These are phyloP conservation scores for Halisarca cf. caerulea DNA, from an alignment of 37 sponge, comb jelly and placozoan species.

Conservation along the genomic window DNA sequence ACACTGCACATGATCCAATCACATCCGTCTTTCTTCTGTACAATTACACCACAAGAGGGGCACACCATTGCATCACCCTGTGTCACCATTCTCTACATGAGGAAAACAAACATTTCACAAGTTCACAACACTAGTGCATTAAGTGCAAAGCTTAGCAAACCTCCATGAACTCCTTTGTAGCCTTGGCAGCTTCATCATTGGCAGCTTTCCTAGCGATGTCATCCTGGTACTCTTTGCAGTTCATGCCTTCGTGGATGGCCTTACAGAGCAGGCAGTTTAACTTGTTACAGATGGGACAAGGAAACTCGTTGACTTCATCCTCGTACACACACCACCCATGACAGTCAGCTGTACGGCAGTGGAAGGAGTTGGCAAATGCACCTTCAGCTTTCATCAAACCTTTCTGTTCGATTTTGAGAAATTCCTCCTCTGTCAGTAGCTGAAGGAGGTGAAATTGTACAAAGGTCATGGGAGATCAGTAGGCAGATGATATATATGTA, in stretches of 20 bases:
- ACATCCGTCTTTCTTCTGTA: slow-evolving; percentile 94
- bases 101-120: neutral
- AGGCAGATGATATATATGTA: no score
- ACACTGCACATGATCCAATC: slow-evolving; percentile 92
- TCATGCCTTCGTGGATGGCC: slow-evolving; percentile 90
- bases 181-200: slow-evolving; percentile 88
- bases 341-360: slow-evolving; percentile 82
- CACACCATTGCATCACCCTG: slow-evolving; percentile 91
- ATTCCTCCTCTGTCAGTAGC: slow-evolving; percentile 73
- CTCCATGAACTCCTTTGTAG: slow-evolving; percentile 88
- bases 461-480: no score
- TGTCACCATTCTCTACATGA: slow-evolving; percentile 55
- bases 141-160: slow-evolving; percentile 26
- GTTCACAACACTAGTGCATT: neutral
- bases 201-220: slow-evolving; percentile 84
- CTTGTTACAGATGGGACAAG: slow-evolving; percentile 67
- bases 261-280: slow-evolving; percentile 72
- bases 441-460: neutral
- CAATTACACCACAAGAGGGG: slow-evolving; percentile 79
- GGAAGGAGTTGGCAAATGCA: slow-evolving; percentile 70
- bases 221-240: slow-evolving; percentile 96
- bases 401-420: slow-evolving; percentile 43
- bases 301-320: slow-evolving; percentile 83
- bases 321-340: slow-evolving; percentile 90
- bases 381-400: slow-evolving; percentile 80